A percentile compares a stretch with the other conserved stretches of the same genome.
Evolutionary conservation across 2,113 vertebrate species (phyloP).

Genomic region (Ammospiza nelsoni): DNA sequence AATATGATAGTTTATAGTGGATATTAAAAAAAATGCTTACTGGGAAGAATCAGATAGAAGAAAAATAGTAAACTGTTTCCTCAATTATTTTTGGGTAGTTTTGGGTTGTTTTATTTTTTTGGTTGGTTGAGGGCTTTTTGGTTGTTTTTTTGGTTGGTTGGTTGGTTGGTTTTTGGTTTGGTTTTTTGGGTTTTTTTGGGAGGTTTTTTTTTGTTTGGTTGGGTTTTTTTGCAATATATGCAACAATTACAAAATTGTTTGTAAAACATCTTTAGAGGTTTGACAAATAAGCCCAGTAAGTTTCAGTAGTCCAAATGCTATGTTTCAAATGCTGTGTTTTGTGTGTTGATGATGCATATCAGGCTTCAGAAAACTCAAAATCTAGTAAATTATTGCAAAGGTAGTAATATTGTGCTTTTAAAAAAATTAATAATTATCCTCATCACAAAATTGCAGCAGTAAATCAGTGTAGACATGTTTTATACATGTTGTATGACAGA

Average conservation of each 20-base stretch:
- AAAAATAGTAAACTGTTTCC: neutral
- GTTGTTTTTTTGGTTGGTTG: neutral
- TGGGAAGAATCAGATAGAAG: neutral
- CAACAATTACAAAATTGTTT: neutral
- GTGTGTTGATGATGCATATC: neutral
- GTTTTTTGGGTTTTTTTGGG: neutral
- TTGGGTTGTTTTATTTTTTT: too few species aligned
- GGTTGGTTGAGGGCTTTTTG: neutral
- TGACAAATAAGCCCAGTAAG: neutral
- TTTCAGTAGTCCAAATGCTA: neutral
- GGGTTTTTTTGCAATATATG: neutral
- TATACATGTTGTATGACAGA: neutral
- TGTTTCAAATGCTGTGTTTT: neutral
- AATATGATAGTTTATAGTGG: neutral
- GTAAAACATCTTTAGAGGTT: neutral
- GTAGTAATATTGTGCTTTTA: neutral
- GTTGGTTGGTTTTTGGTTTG: neutral
- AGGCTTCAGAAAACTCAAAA: neutral
- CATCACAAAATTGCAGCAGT: neutral
- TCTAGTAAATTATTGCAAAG: neutral
- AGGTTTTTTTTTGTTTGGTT: too few species aligned
- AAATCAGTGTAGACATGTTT: neutral
- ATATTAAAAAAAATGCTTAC: rapidly evolving
- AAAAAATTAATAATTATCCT: neutral
- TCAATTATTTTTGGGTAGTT: neutral